These are phyloP conservation scores for Corythucha ciliata DNA, from an alignment of 2,888 invertebrate species.

Conservation along the genomic window DNA sequence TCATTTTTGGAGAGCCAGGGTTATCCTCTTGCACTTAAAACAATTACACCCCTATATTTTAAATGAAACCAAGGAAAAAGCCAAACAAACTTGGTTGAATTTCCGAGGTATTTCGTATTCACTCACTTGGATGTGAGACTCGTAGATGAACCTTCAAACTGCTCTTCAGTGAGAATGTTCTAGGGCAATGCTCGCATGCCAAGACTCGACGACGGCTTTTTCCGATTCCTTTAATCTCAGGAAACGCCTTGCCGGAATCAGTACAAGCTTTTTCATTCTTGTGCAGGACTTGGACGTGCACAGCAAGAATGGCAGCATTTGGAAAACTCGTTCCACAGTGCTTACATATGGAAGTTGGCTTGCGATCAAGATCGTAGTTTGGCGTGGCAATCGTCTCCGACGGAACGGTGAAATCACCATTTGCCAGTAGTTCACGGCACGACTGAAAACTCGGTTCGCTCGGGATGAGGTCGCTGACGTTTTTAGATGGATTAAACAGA, in stretches of 20 bases:
- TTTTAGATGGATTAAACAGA: slow-evolving; percentile 18
- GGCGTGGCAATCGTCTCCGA: no score
- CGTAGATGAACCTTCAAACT: slow-evolving; percentile 71
- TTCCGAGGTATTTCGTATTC: not conserved
- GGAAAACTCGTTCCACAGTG: slow-evolving; percentile 64
- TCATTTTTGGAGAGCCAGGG: slow-evolving; percentile 30
- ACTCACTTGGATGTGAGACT: slow-evolving; percentile 60
- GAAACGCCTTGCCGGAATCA: slow-evolving; percentile 34
- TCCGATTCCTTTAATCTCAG: slow-evolving; percentile 40
- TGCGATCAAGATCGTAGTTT: slow-evolving; percentile 36
- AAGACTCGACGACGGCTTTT: slow-evolving; percentile 42
- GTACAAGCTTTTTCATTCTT: slow-evolving; percentile 37
- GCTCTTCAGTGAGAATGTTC: slow-evolving; percentile 71
- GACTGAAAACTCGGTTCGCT: no score
- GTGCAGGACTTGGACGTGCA: slow-evolving; percentile 66
- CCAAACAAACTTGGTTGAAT: not conserved
- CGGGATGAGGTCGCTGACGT: no score
- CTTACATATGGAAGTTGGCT: slow-evolving; percentile 45
- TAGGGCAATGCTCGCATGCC: slow-evolving; percentile 67
- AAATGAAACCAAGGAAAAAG: not conserved
- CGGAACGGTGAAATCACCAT: slow-evolving; percentile 28
- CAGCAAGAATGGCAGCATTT: slow-evolving; percentile 57
- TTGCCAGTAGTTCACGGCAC: slow-evolving; percentile 26
- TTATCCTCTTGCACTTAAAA: slow-evolving; percentile 6
- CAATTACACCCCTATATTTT: not conserved